Percentiles rank a stretch among this genome's conserved stretches.
phyloP scores from a whole-genome alignment of 2,797 vertebrate genomes.

The Myioborus miniatus region DNA sequence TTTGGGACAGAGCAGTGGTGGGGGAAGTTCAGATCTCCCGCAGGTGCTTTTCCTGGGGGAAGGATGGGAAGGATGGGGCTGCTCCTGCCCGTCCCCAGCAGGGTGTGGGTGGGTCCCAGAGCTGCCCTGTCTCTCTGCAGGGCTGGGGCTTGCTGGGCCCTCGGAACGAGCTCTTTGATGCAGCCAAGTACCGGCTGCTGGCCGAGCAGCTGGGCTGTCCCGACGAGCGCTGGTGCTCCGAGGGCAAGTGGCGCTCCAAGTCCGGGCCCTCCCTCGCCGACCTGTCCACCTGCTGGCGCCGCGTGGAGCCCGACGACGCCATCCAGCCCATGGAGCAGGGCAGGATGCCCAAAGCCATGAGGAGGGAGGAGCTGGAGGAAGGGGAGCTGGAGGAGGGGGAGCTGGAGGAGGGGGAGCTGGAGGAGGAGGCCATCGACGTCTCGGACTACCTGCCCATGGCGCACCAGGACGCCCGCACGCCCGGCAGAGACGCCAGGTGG shows the following conservation, averaged over 20 bases:
- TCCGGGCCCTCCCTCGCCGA: slow-evolving; percentile 65
- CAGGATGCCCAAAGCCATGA: slow-evolving; percentile 66
- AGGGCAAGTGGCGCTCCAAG: slow-evolving; percentile 76
- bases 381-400: slow-evolving; percentile 76
- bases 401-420: slow-evolving; percentile 74
- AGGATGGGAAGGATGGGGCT: background rate
- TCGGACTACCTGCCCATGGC: slow-evolving; percentile 53
- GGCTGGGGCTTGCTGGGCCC: slow-evolving; percentile 90
- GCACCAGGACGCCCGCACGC: slow-evolving; percentile 38
- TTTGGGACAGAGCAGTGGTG: background rate
- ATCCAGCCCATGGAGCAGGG: slow-evolving; percentile 77
- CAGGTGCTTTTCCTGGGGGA: background rate
- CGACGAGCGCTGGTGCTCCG: slow-evolving; percentile 71
- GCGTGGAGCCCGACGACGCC: slow-evolving; percentile 73
- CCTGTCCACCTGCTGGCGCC: slow-evolving; percentile 72
- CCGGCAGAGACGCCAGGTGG: slow-evolving; percentile 71
- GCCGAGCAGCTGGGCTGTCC: slow-evolving; percentile 71
- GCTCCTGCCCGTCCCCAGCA: background rate
- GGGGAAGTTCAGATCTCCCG: background rate
- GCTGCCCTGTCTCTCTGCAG: background rate
- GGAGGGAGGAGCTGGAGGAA: slow-evolving; percentile 60
- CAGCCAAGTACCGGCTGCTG: slow-evolving; percentile 72
- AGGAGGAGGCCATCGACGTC: slow-evolving; percentile 53
- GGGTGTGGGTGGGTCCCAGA: background rate
- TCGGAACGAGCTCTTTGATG: slow-evolving; percentile 81